A percentile compares a stretch with the other conserved stretches of the same genome.
Evolutionary conservation across 2,888 invertebrate species (phyloP).

Genomic region (Cosmopolites sordidus): DNA sequence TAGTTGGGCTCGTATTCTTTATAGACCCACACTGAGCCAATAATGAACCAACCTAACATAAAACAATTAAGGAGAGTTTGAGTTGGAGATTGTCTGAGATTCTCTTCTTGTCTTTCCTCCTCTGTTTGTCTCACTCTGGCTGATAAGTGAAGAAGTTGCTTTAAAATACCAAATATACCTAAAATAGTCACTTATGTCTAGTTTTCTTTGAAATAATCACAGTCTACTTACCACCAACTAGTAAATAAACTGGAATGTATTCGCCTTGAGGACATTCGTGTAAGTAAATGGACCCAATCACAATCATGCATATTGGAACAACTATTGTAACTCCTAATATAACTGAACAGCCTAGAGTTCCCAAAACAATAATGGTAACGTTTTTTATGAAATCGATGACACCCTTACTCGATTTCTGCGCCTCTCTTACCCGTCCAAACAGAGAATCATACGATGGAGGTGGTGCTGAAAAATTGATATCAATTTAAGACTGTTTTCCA

Average conservation of each 20-base stretch:
- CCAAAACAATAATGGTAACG: slow-evolving; percentile 55
- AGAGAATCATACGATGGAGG: slow-evolving; percentile 66
- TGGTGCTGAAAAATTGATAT: slow-evolving; percentile 48
- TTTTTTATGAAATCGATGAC: slow-evolving; percentile 60
- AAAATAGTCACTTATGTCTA: not conserved
- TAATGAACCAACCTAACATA: slow-evolving; percentile 65
- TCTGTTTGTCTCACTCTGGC: slow-evolving; percentile 53
- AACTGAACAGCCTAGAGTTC: slow-evolving; percentile 63
- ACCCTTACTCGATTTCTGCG: slow-evolving; percentile 57
- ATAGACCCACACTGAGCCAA: slow-evolving; percentile 70
- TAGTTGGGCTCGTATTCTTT: slow-evolving; percentile 60
- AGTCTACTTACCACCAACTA: slow-evolving; percentile 55
- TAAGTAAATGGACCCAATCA: slow-evolving; percentile 61
- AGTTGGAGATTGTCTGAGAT: slow-evolving; percentile 53
- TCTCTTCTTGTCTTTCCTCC: slow-evolving; percentile 54
- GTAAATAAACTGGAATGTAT: slow-evolving; percentile 65
- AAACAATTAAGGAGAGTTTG: slow-evolving; percentile 59
- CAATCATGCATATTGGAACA: slow-evolving; percentile 65
- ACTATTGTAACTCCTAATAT: slow-evolving; percentile 60
- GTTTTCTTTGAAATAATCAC: slow-evolving; percentile 5
- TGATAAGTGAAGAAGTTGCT: slow-evolving; percentile 57
- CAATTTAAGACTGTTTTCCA: slow-evolving; percentile 1
- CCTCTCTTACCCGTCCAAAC: slow-evolving; percentile 61
- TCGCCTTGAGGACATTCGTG: slow-evolving; percentile 62
- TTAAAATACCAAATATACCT: slow-evolving; percentile 61